phyloP scores from a whole-genome alignment of 2,113 vertebrate genomes.

The Canis aureus region DNA sequence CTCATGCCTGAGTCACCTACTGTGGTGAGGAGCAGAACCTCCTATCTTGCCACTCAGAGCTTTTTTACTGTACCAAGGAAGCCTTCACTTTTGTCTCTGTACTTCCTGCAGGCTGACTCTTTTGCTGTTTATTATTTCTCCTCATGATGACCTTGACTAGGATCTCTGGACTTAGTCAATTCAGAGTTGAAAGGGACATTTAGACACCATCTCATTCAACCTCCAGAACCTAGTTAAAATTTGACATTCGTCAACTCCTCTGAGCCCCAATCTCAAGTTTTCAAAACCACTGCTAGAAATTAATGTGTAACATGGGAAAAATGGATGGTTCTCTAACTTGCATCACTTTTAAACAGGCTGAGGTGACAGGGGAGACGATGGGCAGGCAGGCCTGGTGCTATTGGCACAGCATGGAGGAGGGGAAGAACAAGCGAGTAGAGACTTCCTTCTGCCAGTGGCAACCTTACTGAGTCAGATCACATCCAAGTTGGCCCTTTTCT shows the following conservation, averaged over 20 bases:
- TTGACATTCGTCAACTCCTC: not conserved
- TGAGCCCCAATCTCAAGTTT: not conserved
- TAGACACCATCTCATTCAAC: not conserved
- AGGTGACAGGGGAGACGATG: not conserved
- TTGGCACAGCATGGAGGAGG: not conserved
- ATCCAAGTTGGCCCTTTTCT: not conserved
- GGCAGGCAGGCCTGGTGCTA: not conserved
- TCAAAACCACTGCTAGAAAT: slow-evolving; percentile 45
- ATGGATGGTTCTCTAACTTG: not conserved
- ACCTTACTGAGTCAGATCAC: not conserved
- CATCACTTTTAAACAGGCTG: slow-evolving; percentile 7
- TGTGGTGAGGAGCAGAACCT: not conserved
- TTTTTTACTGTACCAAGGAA: not conserved
- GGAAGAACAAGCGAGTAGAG: not conserved
- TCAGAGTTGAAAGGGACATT: not conserved
- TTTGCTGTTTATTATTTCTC: not conserved
- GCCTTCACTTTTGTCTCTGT: not conserved
- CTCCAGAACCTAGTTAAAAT: slow-evolving; percentile 3
- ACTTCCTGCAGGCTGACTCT: not conserved
- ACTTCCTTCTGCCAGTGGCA: not conserved
- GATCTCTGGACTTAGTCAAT: not conserved
- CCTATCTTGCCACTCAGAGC: not conserved
- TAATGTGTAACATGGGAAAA: not conserved
- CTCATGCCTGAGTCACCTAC: not conserved
- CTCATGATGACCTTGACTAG: not conserved